These are phyloP conservation scores for Spodoptera exigua DNA, from an alignment of 2,888 invertebrate species.

Conservation along the genomic window DNA sequence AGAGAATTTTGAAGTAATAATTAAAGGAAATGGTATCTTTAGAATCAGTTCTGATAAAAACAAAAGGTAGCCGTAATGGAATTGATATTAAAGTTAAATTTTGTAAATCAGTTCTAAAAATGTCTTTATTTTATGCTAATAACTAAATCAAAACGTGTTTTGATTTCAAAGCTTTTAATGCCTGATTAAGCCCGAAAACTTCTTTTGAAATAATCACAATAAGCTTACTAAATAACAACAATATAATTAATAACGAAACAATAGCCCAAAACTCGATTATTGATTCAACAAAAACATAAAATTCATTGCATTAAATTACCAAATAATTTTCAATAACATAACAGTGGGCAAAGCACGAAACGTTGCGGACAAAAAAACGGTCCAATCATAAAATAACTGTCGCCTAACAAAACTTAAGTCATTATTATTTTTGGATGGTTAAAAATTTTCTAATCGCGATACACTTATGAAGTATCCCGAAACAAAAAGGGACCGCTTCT, in stretches of 20 bases:
- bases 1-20: conserved; percentile 1
- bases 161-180: too few relatives aligned
- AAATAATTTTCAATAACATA: conserved; percentile 39
- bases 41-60: conserved; percentile 10
- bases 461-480: conserved; percentile 81
- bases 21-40: conserved; percentile 27
- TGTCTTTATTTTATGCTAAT: too few relatives aligned
- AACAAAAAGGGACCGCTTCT: conserved; percentile 81
- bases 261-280: conserved; percentile 20
- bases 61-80: background rate
- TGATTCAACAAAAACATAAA: conserved; percentile 24
- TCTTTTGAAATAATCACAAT: background rate
- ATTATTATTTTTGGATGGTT: conserved; percentile 72
- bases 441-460: conserved; percentile 80
- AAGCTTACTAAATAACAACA: conserved; percentile 21
- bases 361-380: conserved; percentile 43
- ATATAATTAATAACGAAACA: conserved; percentile 28
- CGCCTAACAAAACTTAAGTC: conserved; percentile 75
- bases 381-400: conserved; percentile 62
- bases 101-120: background rate
- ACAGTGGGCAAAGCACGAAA: conserved; percentile 23
- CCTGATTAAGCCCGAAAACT: background rate
- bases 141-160: too few relatives aligned
- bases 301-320: conserved; percentile 26
- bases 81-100: background rate